Evolutionary conservation across 2,888 invertebrate species (phyloP).

Genomic region (Coelopa pilipes): DNA sequence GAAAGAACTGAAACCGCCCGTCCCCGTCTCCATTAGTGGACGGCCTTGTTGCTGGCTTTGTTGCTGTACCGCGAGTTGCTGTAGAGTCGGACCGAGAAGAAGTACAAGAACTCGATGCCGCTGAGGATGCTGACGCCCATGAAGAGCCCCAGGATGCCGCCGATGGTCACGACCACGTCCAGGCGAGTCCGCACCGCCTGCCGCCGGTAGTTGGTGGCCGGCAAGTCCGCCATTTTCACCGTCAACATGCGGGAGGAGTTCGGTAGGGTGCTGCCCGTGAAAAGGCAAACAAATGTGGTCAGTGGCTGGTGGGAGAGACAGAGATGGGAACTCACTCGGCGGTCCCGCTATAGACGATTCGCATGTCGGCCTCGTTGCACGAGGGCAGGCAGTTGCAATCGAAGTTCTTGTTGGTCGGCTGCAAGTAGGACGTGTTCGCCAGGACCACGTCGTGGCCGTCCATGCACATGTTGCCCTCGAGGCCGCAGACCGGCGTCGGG

Average conservation of each 20-base stretch:
- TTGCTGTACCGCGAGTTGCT: slow-evolving; percentile 40
- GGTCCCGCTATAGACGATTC: slow-evolving; percentile 19
- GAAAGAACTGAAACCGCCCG: too few species aligned
- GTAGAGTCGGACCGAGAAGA: slow-evolving; percentile 66
- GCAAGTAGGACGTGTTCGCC: slow-evolving; percentile 32
- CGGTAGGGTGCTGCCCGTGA: neutral
- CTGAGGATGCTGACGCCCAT: slow-evolving; percentile 73
- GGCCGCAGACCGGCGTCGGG: slow-evolving; percentile 8
- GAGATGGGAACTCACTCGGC: slow-evolving; percentile 6
- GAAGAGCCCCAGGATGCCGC: slow-evolving; percentile 72
- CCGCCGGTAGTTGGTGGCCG: slow-evolving; percentile 66
- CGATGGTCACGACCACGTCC: slow-evolving; percentile 70
- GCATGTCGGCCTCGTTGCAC: slow-evolving; percentile 70
- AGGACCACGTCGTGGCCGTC: slow-evolving; percentile 22
- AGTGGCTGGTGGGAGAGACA: neutral
- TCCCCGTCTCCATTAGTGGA: too few species aligned
- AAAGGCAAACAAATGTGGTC: neutral
- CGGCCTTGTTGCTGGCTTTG: too few species aligned
- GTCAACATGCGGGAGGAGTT: slow-evolving; percentile 41
- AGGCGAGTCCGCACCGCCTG: slow-evolving; percentile 66
- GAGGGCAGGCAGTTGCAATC: slow-evolving; percentile 75
- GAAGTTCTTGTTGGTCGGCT: slow-evolving; percentile 65
- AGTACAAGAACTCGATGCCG: slow-evolving; percentile 71
- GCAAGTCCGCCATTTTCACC: slow-evolving; percentile 56
- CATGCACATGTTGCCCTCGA: slow-evolving; percentile 30